Base-by-base conservation (phyloP, 2,888 invertebrate genomes). In the Sarcophaga subvicina region DNA sequence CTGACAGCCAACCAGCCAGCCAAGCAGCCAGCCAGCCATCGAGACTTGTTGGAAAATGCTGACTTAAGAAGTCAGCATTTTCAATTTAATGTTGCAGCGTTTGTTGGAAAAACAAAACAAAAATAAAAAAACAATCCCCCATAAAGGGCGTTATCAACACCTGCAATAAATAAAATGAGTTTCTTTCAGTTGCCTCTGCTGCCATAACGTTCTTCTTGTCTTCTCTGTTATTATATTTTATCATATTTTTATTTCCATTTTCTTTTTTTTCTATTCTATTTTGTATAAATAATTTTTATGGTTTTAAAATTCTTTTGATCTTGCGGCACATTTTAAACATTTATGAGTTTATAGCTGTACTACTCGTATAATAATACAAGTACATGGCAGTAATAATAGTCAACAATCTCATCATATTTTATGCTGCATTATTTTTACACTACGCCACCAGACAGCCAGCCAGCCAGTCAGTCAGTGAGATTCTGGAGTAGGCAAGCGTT, bases 241-340 rank as follows among this genome's bases (percentile, higher is more conserved):
- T 37, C 37, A 37, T 37, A 37, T 37, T 37, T 37, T 37, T 37
- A 37, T 37, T 37, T 37, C 8, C 8, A 8, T 6, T 37, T 37
- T 37, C 8, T 37, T 6, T 37, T 8, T 37, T 37, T 37, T 37
- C 37, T 37, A 37, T 37, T 37, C 37, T 37, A 37, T 37, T 72
- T 54, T 76, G 62, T 83, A 59, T 75, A 72, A 79, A 73, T 63
- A 80, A 64, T 78, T 83, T 75, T 80, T 71, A 80, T 84, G 80
- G 47, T 63, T 78, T 70, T 62, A 59, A 79, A 81, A 87, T 84
- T 75, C 87, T 82, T 87, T 87, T 85, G 85, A 85, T 85, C 82
- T 85, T 76, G 82, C 82, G 82, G 85, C 87, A 77, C 47, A 87
- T 87, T 82, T 85, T 85, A 85, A 82, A 80, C 82, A 87, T 87